phyloP scores from a whole-genome alignment of 2,888 invertebrate genomes.

The Ormyrus pomaceus region DNA sequence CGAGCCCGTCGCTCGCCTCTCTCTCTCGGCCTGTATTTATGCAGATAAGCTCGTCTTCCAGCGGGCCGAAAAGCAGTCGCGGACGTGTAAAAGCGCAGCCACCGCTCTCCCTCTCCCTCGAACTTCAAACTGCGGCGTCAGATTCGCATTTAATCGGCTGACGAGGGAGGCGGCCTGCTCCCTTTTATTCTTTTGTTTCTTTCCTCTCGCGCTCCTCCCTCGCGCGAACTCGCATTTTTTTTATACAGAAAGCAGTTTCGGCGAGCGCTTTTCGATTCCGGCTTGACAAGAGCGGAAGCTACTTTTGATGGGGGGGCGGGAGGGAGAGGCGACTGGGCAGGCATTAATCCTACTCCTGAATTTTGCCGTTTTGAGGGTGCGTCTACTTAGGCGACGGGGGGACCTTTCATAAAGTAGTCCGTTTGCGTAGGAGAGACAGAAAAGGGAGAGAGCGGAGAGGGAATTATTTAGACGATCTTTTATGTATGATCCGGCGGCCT shows the following conservation, averaged over 20 bases:
- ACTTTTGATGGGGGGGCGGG: constrained; percentile 6
- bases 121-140: constrained; percentile 9
- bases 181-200: neutral
- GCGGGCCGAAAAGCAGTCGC: neutral
- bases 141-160: constrained; percentile 45
- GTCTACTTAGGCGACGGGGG: no score
- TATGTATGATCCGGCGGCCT: constrained; percentile 16
- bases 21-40: constrained; percentile 36
- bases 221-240: constrained; percentile 2
- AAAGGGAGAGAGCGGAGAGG: no score
- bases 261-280: no score
- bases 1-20: neutral
- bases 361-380: neutral
- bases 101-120: neutral
- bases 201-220: neutral
- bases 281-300: neutral
- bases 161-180: neutral
- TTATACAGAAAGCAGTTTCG: neutral
- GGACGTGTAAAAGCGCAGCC: constrained; percentile 16
- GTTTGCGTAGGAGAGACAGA: constrained; percentile 1
- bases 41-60: constrained; percentile 39
- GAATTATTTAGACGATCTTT: constrained; percentile 46
- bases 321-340: neutral
- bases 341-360: neutral
- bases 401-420: constrained; percentile 23